Conservation (phyloP, 2,797 vertebrate species). For the Pelodytes ibericus region DNA sequence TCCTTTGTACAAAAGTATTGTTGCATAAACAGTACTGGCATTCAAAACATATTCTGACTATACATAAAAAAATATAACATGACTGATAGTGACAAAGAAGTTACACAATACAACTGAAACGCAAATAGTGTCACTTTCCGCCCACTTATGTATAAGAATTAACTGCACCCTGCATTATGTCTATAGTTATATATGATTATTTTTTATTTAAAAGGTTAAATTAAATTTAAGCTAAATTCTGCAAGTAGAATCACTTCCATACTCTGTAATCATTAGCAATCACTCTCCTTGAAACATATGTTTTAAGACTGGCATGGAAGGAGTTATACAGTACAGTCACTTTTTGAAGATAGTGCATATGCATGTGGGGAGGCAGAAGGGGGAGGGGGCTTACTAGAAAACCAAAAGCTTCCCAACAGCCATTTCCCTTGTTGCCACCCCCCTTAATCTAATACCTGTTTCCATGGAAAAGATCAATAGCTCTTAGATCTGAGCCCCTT, state of each 20-base stretch:
- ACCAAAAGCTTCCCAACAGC: conserved; percentile 39
- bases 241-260: neutral
- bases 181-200: neutral
- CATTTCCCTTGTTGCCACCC: conserved; percentile 25
- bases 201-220: neutral
- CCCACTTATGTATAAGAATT: too few relatives aligned
- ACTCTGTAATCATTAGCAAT: neutral
- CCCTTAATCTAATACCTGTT: conserved; percentile 31
- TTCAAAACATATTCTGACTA: neutral
- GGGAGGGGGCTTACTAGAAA: conserved; percentile 27
- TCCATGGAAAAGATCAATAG: conserved; percentile 40
- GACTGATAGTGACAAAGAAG: too few relatives aligned
- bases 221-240: neutral
- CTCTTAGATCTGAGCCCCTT: conserved; percentile 38
- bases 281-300: neutral
- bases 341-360: neutral
- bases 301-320: neutral
- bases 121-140: too few relatives aligned
- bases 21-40: too few relatives aligned
- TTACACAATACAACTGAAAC: too few relatives aligned
- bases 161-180: neutral
- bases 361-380: conserved; percentile 41
- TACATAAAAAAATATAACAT: neutral
- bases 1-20: too few relatives aligned
- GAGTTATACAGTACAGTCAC: neutral